phyloP scores from a whole-genome alignment of 2,113 vertebrate genomes.

The Lycaon pictus region DNA sequence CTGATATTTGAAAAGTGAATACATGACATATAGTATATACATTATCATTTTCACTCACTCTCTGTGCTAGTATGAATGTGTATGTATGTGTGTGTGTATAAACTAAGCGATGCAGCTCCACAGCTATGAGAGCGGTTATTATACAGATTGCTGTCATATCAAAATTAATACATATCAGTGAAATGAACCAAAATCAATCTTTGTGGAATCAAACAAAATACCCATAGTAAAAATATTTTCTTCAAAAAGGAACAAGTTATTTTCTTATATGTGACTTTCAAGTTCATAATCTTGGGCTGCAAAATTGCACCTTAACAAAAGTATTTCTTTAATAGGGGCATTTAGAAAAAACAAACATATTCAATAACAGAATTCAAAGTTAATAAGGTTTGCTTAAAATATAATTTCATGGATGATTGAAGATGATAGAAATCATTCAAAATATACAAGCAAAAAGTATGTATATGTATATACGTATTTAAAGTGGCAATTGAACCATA shows the following conservation, averaged over 20 bases:
- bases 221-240: neutral
- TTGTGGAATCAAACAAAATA: neutral
- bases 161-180: neutral
- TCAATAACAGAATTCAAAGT: neutral
- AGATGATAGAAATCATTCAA: neutral
- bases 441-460: neutral
- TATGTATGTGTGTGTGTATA: neutral
- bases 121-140: neutral
- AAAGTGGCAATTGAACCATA: neutral
- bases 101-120: neutral
- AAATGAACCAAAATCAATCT: slow-evolving; percentile 43
- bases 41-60: neutral
- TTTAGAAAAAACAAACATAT: neutral
- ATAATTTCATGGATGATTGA: neutral
- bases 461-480: neutral
- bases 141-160: neutral
- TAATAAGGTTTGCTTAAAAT: neutral
- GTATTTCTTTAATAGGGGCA: neutral
- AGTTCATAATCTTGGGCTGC: neutral
- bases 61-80: neutral
- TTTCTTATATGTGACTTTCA: neutral
- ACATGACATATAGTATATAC: neutral
- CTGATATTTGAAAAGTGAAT: slow-evolving; percentile 16
- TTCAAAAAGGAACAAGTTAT: neutral
- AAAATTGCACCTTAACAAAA: slow-evolving; percentile 9